Percentiles rank a stretch among this genome's conserved stretches.
phyloP scores from a whole-genome alignment of 2,113 vertebrate genomes.

The Loxodonta africana region DNA sequence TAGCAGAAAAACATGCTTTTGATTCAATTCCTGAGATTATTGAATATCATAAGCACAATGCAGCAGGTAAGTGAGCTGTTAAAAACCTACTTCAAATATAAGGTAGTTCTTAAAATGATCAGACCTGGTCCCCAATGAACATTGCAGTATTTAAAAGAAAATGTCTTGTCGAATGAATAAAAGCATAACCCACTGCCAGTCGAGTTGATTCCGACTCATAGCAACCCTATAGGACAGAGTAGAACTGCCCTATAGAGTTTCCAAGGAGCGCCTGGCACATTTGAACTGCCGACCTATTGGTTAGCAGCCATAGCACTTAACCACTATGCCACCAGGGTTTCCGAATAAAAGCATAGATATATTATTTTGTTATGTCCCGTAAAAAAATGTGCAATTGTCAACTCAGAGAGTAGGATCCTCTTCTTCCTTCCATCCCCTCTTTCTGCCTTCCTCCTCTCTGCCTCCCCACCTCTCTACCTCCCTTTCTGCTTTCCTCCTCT shows the following conservation, averaged over 20 bases:
- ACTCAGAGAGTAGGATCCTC: neutral
- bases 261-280: too few species aligned
- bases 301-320: too few species aligned
- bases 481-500: neutral
- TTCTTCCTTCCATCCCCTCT: neutral
- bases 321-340: too few species aligned
- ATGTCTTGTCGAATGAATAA: neutral
- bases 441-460: neutral
- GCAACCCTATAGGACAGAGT: too few species aligned
- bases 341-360: neutral
- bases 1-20: conserved; percentile 96
- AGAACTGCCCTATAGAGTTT: too few species aligned
- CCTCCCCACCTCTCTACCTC: neutral
- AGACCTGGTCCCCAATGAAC: neutral
- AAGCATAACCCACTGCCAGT: neutral
- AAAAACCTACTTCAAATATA: neutral
- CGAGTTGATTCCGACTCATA: too few species aligned
- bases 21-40: conserved; percentile 95
- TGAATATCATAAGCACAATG: conserved; percentile 97
- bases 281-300: too few species aligned
- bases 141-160: neutral
- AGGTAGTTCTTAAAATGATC: neutral
- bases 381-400: neutral
- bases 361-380: neutral
- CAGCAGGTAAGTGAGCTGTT: conserved; percentile 91